Percentiles rank a stretch among this genome's conserved stretches.
Evolutionary conservation across 2,888 invertebrate species (phyloP).

Genomic region (Xestia ashworthii): DNA sequence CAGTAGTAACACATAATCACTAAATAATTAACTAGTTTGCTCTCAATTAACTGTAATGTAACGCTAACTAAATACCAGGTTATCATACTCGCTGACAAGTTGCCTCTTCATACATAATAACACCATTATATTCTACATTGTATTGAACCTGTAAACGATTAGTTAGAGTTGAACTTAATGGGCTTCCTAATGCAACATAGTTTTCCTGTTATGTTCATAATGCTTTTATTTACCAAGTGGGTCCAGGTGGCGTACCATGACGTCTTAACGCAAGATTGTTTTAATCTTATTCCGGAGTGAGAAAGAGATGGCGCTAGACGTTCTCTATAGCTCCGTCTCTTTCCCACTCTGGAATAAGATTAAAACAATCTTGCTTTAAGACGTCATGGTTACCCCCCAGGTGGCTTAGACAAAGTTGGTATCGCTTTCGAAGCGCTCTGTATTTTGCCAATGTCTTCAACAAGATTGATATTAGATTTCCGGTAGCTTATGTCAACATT

Average conservation of each 20-base stretch:
- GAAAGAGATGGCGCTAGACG: no score
- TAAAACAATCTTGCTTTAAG: no score
- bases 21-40: not conserved
- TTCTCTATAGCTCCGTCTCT: no score
- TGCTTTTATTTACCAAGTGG: not conserved
- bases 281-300: no score
- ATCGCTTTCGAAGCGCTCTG: no score
- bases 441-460: no score
- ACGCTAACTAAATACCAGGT: not conserved
- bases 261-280: no score
- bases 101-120: not conserved
- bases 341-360: no score
- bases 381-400: no score
- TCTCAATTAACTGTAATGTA: not conserved
- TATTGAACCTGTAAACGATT: not conserved
- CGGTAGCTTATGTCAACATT: no score
- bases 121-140: constrained; percentile 6
- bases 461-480: no score
- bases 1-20: not conserved
- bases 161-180: not conserved
- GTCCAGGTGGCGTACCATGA: not conserved
- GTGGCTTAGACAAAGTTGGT: not conserved
- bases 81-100: constrained; percentile 4
- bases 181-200: not conserved
- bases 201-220: not conserved